Percentiles rank a stretch among this genome's conserved stretches.
These are phyloP conservation scores for Eudemis profundana DNA, from an alignment of 2,888 invertebrate species.

Conservation along the genomic window DNA sequence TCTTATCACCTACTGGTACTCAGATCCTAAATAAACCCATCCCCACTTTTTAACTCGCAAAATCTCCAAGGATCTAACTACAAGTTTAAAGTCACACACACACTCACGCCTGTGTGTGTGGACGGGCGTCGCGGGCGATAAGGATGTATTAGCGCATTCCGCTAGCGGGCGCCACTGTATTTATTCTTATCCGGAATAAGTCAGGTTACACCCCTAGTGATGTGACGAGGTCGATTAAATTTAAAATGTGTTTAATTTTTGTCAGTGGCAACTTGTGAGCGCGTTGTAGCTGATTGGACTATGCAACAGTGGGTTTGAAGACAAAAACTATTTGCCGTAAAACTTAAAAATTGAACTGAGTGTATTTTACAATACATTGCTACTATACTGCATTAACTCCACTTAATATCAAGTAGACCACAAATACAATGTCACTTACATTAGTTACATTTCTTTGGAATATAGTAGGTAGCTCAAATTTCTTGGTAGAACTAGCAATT, in stretches of 20 bases:
- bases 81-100: conserved; percentile 44
- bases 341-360: too few relatives aligned
- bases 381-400: too few relatives aligned
- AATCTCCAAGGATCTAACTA: conserved; percentile 33
- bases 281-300: too few relatives aligned
- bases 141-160: conserved; percentile 85
- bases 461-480: too few relatives aligned
- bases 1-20: not conserved
- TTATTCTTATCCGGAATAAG: conserved; percentile 83
- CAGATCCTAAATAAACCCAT: not conserved
- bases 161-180: conserved; percentile 79
- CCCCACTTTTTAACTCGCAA: conserved; percentile 11
- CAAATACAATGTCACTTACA: too few relatives aligned
- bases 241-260: not conserved
- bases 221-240: conserved; percentile 57
- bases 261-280: too few relatives aligned
- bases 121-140: conserved; percentile 71
- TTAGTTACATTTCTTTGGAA: too few relatives aligned
- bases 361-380: too few relatives aligned
- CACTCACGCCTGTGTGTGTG: conserved; percentile 49
- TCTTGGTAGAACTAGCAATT: too few relatives aligned
- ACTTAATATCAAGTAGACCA: too few relatives aligned
- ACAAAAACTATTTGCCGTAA: too few relatives aligned
- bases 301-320: too few relatives aligned
- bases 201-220: conserved; percentile 83